Conservation (phyloP, 2,888 invertebrate genomes). For the Endotricha flammealis region DNA sequence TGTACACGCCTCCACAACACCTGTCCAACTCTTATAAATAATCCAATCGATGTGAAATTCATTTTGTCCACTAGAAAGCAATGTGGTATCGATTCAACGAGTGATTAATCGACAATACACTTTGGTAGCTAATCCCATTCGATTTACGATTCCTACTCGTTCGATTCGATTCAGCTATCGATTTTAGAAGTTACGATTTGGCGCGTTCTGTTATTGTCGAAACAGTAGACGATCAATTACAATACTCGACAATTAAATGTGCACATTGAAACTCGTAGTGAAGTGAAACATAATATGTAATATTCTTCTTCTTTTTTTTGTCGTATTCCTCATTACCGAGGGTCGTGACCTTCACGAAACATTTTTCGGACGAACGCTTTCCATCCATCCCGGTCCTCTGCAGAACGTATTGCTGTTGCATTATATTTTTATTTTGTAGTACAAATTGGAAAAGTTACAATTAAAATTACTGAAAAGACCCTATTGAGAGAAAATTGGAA, state of each 20-base stretch:
- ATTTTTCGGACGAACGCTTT: too few relatives aligned
- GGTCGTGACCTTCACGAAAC: too few relatives aligned
- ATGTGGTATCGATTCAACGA: conserved; percentile 11
- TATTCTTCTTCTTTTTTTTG: too few relatives aligned
- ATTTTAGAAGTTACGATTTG: conserved; percentile 24
- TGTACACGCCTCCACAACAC: conserved; percentile 49
- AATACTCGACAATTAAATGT: conserved; percentile 4
- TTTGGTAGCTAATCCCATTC: conserved; percentile 53
- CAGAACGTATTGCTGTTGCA: too few relatives aligned
- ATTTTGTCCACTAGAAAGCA: conserved; percentile 62
- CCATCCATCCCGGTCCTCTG: too few relatives aligned
- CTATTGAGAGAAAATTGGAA: too few relatives aligned
- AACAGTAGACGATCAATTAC: conserved; percentile 29
- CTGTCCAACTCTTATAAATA: conserved; percentile 62
- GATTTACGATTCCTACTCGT: conserved; percentile 42
- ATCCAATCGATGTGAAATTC: conserved; percentile 64
- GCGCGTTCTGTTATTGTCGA: conserved; percentile 26
- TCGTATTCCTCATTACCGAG: too few relatives aligned
- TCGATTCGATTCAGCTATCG: conserved; percentile 44
- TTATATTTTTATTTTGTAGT: too few relatives aligned
- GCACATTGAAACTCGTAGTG: not conserved
- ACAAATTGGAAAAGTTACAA: too few relatives aligned
- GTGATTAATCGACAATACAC: conserved; percentile 23
- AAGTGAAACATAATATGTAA: too few relatives aligned
- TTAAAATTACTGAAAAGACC: too few relatives aligned